phyloP scores from a whole-genome alignment of 2,113 vertebrate genomes.

The Budorcas taxicolor region DNA sequence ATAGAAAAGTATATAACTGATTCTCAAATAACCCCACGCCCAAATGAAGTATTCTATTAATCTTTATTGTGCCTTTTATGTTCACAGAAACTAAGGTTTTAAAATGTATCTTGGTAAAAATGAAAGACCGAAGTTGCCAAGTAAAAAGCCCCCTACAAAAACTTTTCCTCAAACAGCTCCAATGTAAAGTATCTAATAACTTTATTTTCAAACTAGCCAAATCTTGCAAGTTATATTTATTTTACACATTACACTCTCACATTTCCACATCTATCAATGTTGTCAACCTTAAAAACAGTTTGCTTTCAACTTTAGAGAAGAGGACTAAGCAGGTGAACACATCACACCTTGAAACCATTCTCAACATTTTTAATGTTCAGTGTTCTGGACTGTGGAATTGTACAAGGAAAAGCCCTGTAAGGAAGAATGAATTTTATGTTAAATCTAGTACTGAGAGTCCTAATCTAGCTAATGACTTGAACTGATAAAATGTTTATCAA shows the following conservation, averaged over 20 bases:
- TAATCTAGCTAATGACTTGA: slow-evolving; percentile 46
- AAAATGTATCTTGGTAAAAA: slow-evolving; percentile 23
- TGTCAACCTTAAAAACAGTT: slow-evolving; percentile 60
- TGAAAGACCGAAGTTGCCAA: neutral
- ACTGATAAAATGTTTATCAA: slow-evolving; percentile 65
- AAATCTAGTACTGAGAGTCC: neutral
- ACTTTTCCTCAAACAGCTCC: slow-evolving; percentile 20
- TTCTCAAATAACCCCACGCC: neutral
- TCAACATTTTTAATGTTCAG: neutral
- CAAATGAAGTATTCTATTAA: neutral
- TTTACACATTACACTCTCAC: neutral
- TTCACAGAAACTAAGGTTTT: neutral
- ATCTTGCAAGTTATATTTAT: neutral
- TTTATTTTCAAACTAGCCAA: neutral
- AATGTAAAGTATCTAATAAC: neutral
- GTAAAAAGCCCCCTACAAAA: slow-evolving; percentile 11
- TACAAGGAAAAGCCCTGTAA: neutral
- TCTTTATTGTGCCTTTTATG: neutral
- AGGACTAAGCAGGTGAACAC: slow-evolving; percentile 39
- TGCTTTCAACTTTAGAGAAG: slow-evolving; percentile 41
- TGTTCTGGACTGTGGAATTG: slow-evolving; percentile 10
- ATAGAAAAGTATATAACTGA: slow-evolving; percentile 12
- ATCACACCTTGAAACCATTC: slow-evolving; percentile 24
- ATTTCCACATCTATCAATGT: neutral
- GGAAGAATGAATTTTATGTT: slow-evolving; percentile 36